Evolutionary conservation across 2,113 vertebrate genomes (phyloP), one percentile per base, ranked within the genome.

Genomic region (Corapipo altera): DNA sequence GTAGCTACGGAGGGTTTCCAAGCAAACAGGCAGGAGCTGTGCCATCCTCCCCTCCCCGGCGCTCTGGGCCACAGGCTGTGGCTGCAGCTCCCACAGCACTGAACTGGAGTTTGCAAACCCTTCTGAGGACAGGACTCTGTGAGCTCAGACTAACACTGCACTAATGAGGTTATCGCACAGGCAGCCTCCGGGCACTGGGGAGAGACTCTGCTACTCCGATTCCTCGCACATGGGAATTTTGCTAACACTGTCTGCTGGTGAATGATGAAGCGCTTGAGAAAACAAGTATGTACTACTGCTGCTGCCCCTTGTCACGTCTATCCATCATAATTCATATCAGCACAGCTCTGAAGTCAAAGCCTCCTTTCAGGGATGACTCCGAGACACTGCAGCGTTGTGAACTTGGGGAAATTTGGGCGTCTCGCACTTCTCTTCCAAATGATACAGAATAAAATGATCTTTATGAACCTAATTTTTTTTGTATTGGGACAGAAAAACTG

Each of bases 261-360:
- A 91, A 78, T 71, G 92, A 94, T 90, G 92, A 91, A 95, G 81
- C 61, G 69, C 76, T 95, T 81, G 76, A 95, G 96, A 86, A 95
- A 95, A 95, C 93, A 96, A 92, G 61, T 76, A 95, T 84, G 93
- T 28, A 67, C 55, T 72, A 61, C 49, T 82, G 43, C 91, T 89
- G 84, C 91, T 88, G 84, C 93, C 51, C 77, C 89, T 91, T 11
- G 37, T 72, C 46, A 4, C 17, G 32, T n/a, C 89, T 46, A 90
- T 89, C 88, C 75, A 82, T 90, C 95, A 83, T 64, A 78, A 90
- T 52, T 79, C 95, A 39, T 28, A 93, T 69, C 95, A 93, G 75
- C 92, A 77, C 39, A 64, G 43, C 20, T 64, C 12, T 35, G 59
- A 70, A 93, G n/a, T 77, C 75, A 97, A 96, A 93, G 93, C 71